Conservation (phyloP, 2,797 vertebrate genomes). For the Lagorchestes hirsutus region DNA sequence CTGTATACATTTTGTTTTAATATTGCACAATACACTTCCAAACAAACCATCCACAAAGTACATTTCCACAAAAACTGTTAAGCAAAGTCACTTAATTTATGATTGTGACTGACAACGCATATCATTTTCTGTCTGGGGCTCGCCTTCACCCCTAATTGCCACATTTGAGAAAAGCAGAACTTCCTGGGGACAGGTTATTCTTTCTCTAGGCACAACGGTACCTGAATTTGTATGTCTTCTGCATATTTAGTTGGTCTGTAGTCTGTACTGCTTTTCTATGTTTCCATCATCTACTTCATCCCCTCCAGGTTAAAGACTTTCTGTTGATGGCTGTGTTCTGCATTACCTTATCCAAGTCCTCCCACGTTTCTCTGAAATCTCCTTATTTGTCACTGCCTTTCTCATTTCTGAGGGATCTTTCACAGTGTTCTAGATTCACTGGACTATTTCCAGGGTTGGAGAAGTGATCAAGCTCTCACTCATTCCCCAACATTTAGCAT, state of each 20-base stretch:
- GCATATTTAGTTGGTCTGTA: neutral
- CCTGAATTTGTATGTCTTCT: neutral
- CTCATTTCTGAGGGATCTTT: too few relatives aligned
- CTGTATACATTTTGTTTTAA: neutral
- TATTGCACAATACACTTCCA: neutral
- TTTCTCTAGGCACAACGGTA: neutral
- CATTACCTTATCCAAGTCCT: neutral
- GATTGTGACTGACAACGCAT: neutral
- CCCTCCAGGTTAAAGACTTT: neutral
- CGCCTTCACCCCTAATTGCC: neutral
- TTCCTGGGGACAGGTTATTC: neutral
- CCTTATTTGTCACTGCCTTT: too few relatives aligned
- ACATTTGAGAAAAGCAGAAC: neutral
- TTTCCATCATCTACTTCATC: neutral
- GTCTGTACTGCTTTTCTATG: neutral
- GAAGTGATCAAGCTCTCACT: neutral
- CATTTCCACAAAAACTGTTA: neutral
- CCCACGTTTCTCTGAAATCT: neutral
- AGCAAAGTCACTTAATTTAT: neutral
- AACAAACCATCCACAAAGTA: neutral
- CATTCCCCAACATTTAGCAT: neutral
- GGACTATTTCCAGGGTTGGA: neutral
- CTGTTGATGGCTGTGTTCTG: neutral
- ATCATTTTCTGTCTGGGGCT: neutral
- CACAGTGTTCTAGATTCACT: neutral